Conservation (phyloP, 2,113 vertebrate species). For the Pygoscelis antarcticus region DNA sequence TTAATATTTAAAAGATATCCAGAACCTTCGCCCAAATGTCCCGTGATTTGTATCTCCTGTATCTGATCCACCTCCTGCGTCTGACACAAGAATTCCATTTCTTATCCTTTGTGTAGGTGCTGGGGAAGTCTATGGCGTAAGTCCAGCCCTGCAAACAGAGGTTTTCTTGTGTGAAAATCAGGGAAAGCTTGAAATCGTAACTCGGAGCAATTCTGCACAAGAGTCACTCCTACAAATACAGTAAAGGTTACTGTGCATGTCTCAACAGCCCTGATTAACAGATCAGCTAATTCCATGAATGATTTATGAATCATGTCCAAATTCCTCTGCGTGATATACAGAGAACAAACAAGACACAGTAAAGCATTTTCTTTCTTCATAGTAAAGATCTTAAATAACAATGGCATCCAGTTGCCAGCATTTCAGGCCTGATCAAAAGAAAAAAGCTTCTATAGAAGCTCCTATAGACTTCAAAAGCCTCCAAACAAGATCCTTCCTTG, state of each 20-base stretch:
- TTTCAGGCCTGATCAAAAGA: not conserved
- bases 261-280: not conserved
- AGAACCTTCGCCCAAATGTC: constrained; percentile 91
- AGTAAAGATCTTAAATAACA: not conserved
- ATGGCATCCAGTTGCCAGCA: not conserved
- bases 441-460: not conserved
- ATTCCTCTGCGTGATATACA: not conserved
- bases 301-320: not conserved
- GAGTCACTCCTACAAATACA: not conserved
- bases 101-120: constrained; percentile 92
- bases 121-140: constrained; percentile 94
- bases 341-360: not conserved
- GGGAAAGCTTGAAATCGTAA: not conserved
- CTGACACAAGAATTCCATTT: constrained; percentile 98
- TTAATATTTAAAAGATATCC: not conserved
- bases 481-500: not conserved
- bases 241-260: not conserved
- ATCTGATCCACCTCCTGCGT: constrained; percentile 91
- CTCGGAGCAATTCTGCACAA: not conserved
- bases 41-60: constrained; percentile 91
- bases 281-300: constrained; percentile 24
- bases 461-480: not conserved
- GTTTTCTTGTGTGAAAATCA: constrained; percentile 14
- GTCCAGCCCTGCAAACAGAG: constrained; percentile 89
- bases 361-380: not conserved